phyloP scores from a whole-genome alignment of 2,797 vertebrate species.

The Argentina silus region DNA sequence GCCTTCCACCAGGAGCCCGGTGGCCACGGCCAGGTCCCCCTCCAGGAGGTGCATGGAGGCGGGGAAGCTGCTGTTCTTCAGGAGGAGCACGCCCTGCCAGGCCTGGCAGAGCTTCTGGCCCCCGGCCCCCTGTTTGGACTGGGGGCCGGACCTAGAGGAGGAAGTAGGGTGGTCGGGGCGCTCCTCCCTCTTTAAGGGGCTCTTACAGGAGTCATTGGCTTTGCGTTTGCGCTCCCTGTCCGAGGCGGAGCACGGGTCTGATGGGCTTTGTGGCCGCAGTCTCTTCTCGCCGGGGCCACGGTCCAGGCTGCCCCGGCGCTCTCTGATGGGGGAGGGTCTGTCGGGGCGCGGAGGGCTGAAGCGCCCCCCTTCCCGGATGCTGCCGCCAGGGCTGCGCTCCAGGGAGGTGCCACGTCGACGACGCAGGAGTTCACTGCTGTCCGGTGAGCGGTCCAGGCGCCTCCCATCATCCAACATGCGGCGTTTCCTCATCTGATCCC shows the following conservation, averaged over 20 bases:
- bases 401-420: conserved; percentile 84
- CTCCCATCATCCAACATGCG: conserved; percentile 85
- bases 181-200: conserved; percentile 74
- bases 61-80: conserved; percentile 98
- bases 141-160: conserved; percentile 66
- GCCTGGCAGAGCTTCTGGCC: conserved; percentile 85
- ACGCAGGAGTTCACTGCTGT: conserved; percentile 78
- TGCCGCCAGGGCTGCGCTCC: conserved; percentile 84
- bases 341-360: conserved; percentile 81
- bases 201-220: conserved; percentile 80
- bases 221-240: conserved; percentile 71
- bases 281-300: conserved; percentile 77
- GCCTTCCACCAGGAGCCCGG: conserved; percentile 85
- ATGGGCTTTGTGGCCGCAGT: conserved; percentile 57
- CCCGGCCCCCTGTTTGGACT: conserved; percentile 61
- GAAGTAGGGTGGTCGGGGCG: conserved; percentile 51
- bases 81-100: conserved; percentile 94
- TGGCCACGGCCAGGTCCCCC: conserved; percentile 87
- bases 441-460: conserved; percentile 87
- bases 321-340: conserved; percentile 81
- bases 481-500: conserved; percentile 86
- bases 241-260: conserved; percentile 1
- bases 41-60: conserved; percentile 96
- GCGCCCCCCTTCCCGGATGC: conserved; percentile 83
- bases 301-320: conserved; percentile 81